These are phyloP conservation scores for Pheosia tremula DNA, from an alignment of 2,888 invertebrate genomes.

Conservation along the genomic window DNA sequence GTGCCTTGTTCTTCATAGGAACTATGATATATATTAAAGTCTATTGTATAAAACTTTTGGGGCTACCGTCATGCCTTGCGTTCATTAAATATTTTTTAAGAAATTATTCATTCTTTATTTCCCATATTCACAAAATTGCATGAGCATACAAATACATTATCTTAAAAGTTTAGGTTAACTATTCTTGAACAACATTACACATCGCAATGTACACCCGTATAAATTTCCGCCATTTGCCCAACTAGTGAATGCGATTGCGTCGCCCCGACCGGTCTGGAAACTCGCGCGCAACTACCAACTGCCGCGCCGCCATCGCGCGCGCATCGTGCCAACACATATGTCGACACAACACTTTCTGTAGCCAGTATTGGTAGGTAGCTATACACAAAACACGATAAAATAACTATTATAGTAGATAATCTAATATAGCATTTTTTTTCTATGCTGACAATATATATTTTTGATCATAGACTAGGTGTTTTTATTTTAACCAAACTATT, in stretches of 20 bases:
- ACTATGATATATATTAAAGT: too few relatives aligned
- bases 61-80: too few relatives aligned
- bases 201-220: constrained; percentile 10
- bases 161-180: constrained; percentile 6
- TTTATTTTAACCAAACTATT: background rate
- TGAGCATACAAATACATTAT: background rate
- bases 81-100: too few relatives aligned
- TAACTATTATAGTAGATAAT: too few relatives aligned
- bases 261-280: constrained; percentile 36
- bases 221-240: constrained; percentile 18
- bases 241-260: constrained; percentile 15
- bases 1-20: too few relatives aligned
- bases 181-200: constrained; percentile 10
- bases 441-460: too few relatives aligned
- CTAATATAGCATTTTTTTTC: too few relatives aligned
- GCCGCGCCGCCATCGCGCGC: constrained; percentile 6
- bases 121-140: background rate
- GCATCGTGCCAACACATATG: constrained; percentile 3
- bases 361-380: background rate
- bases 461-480: background rate
- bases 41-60: too few relatives aligned
- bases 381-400: too few relatives aligned
- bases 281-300: constrained; percentile 21
- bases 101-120: background rate
- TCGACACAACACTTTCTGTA: constrained; percentile 9